Conservation (phyloP, 1,140 invertebrate species). For the Potamilus streckersoni region DNA sequence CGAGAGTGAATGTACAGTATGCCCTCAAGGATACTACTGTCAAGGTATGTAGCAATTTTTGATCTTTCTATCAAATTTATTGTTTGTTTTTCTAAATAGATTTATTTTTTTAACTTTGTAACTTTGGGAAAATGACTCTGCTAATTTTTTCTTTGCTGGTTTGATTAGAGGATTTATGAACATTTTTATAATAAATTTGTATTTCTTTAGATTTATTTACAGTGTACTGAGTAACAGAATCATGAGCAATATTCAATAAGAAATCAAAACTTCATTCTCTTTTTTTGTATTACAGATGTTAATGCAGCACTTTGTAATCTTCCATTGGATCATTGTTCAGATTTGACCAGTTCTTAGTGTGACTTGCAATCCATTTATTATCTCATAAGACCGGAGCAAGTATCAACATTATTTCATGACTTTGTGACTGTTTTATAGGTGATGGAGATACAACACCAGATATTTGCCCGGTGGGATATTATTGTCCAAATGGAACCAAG, state of each 20-base stretch:
- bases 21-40: conserved; percentile 59
- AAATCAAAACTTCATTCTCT: neutral
- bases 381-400: no score
- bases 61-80: no score
- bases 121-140: no score
- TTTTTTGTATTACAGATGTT: neutral
- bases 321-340: neutral
- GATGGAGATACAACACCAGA: conserved; percentile 30
- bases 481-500: conserved; percentile 55
- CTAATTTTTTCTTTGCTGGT: no score
- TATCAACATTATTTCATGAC: no score
- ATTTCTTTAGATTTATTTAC: no score
- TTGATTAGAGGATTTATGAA: no score
- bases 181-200: no score
- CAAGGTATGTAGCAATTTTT: conserved; percentile 40
- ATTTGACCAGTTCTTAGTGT: neutral
- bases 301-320: neutral
- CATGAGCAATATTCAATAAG: no score
- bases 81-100: no score
- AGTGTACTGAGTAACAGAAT: no score
- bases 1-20: conserved; percentile 51
- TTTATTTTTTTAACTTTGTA: no score
- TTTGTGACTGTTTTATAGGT: conserved; percentile 20
- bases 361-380: neutral
- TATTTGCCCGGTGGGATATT: conserved; percentile 58